Conservation (phyloP, 2,113 vertebrate genomes). For the Globicephala melas region DNA sequence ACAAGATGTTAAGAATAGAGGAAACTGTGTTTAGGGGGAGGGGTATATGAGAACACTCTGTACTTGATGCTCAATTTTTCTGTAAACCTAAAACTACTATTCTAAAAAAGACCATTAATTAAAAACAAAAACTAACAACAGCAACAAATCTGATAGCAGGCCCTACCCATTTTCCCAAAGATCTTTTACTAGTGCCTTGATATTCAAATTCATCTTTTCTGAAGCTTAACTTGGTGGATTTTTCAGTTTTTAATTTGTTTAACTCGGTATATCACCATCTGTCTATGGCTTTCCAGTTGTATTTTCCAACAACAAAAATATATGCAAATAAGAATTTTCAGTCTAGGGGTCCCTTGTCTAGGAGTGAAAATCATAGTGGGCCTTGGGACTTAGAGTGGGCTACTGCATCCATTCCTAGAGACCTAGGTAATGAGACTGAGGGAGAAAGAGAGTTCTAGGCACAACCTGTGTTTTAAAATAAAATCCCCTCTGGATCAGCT, state of each 20-base stretch:
- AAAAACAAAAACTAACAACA: background rate
- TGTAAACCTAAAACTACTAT: background rate
- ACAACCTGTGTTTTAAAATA: background rate
- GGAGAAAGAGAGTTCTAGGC: background rate
- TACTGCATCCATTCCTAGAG: background rate
- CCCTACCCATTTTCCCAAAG: background rate
- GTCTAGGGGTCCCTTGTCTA: background rate
- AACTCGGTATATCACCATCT: background rate
- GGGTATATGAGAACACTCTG: background rate
- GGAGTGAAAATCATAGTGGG: background rate
- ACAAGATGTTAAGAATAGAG: background rate
- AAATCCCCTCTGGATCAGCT: background rate
- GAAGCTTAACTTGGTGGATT: background rate
- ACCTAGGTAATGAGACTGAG: background rate
- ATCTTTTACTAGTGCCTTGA: background rate
- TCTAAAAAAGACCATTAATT: background rate
- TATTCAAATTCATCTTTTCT: background rate
- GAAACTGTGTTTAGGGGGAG: background rate
- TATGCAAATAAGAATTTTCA: background rate
- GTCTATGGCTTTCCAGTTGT: background rate
- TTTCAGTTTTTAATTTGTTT: background rate
- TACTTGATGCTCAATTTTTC: background rate
- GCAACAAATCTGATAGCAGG: background rate
- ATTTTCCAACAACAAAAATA: background rate
- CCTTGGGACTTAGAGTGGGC: background rate